Evolutionary conservation across 2,797 vertebrate genomes (phyloP).

Genomic region (Enteromius argenteus): DNA sequence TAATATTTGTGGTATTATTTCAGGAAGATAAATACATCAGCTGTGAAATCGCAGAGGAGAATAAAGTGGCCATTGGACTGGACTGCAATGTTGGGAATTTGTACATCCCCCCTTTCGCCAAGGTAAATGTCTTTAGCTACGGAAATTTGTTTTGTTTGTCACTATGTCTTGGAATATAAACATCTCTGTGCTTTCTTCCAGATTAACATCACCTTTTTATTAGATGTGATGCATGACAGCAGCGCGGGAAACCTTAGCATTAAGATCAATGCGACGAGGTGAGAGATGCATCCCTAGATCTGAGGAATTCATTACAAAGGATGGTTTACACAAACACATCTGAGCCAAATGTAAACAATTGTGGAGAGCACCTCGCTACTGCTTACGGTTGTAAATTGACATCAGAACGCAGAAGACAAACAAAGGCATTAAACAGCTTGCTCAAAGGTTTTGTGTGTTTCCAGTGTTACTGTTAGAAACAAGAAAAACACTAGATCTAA

Average conservation of each 20-base stretch:
- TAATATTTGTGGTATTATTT: conserved; percentile 55
- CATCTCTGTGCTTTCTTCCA: conserved; percentile 68
- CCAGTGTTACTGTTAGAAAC: conserved; percentile 30
- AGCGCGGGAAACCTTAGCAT: conserved; percentile 84
- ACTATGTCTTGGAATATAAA: background rate
- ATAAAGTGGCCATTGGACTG: conserved; percentile 75
- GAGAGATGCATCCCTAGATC: conserved; percentile 48
- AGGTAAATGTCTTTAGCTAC: conserved; percentile 72
- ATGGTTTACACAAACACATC: conserved; percentile 24
- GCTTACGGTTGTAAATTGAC: conserved; percentile 10
- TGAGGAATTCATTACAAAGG: conserved; percentile 16
- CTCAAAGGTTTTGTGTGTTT: conserved; percentile 37
- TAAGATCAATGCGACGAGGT: conserved; percentile 85
- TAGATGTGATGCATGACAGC: conserved; percentile 88
- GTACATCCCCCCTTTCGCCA: conserved; percentile 82
- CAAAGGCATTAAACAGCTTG: background rate
- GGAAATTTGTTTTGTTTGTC: background rate
- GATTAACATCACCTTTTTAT: conserved; percentile 88
- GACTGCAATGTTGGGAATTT: conserved; percentile 86
- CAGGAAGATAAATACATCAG: conserved; percentile 87
- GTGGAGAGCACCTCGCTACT: conserved; percentile 28
- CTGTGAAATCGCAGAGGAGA: conserved; percentile 84
- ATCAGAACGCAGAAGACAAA: conserved; percentile 23
- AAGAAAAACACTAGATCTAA: conserved; percentile 44
- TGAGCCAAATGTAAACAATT: conserved; percentile 33